phyloP scores from a whole-genome alignment of 2,113 vertebrate species.

The Cacatua alba region DNA sequence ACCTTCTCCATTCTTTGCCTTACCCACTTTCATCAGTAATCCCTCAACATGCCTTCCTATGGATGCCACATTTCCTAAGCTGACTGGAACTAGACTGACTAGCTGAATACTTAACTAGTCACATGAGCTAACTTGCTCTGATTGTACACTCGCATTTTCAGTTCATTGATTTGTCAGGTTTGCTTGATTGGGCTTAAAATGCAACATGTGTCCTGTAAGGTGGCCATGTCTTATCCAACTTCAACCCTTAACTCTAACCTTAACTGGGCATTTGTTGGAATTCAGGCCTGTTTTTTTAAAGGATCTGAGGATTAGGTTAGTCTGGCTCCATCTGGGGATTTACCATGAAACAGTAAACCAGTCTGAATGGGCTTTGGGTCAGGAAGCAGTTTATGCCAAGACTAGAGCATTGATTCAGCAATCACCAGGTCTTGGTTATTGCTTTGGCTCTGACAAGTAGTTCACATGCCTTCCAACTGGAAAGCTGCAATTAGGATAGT shows the following conservation, averaged over 20 bases:
- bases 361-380: neutral
- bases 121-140: neutral
- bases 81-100: neutral
- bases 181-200: neutral
- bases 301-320: neutral
- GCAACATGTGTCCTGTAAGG: rapidly evolving
- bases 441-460: neutral
- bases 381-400: neutral
- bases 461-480: neutral
- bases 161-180: neutral
- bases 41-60: neutral
- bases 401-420: neutral
- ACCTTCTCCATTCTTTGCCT: neutral
- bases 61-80: neutral
- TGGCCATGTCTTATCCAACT: neutral
- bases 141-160: neutral
- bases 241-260: neutral
- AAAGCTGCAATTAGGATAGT: neutral
- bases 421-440: neutral
- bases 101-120: neutral
- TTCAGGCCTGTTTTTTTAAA: neutral
- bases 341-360: neutral
- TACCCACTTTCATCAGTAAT: neutral
- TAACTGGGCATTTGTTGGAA: neutral
- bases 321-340: neutral